phyloP scores from a whole-genome alignment of 2,797 vertebrate species.

The Chelon auratus region DNA sequence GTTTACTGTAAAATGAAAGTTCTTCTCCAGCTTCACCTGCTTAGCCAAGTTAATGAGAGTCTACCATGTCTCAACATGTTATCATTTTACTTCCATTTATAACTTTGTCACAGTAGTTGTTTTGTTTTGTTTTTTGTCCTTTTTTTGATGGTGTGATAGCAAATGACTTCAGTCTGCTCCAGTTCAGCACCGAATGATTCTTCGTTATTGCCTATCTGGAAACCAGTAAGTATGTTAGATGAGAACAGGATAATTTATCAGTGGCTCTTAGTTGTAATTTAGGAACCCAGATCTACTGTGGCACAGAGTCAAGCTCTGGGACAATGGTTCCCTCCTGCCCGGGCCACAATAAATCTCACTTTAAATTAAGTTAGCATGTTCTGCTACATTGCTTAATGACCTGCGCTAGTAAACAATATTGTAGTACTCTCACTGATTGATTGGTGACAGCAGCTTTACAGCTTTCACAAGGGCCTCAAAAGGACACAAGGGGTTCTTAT shows the following conservation, averaged over 20 bases:
- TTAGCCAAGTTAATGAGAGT: slow-evolving; percentile 41
- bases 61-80: slow-evolving; percentile 30
- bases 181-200: slow-evolving; percentile 75
- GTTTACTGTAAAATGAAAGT: slow-evolving; percentile 28
- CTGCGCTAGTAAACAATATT: slow-evolving; percentile 80
- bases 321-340: slow-evolving; percentile 65
- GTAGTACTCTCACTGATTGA: slow-evolving; percentile 75
- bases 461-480: slow-evolving; percentile 68
- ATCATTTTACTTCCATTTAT: slow-evolving; percentile 45
- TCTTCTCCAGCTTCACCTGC: slow-evolving; percentile 28
- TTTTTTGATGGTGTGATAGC: slow-evolving; percentile 32
- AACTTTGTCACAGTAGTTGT: slow-evolving; percentile 19
- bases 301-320: slow-evolving; percentile 68
- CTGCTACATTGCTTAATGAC: slow-evolving; percentile 84
- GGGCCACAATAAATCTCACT: slow-evolving; percentile 79
- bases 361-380: slow-evolving; percentile 86
- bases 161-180: slow-evolving; percentile 70
- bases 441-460: slow-evolving; percentile 73
- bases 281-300: slow-evolving; percentile 69
- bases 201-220: slow-evolving; percentile 80
- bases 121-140: slow-evolving; percentile 8
- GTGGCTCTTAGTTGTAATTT: slow-evolving; percentile 77
- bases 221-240: slow-evolving; percentile 79
- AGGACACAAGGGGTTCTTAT: slow-evolving; percentile 63
- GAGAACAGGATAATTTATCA: slow-evolving; percentile 78